Conservation (phyloP, 2,888 invertebrate species). For the Clivina fossor region DNA sequence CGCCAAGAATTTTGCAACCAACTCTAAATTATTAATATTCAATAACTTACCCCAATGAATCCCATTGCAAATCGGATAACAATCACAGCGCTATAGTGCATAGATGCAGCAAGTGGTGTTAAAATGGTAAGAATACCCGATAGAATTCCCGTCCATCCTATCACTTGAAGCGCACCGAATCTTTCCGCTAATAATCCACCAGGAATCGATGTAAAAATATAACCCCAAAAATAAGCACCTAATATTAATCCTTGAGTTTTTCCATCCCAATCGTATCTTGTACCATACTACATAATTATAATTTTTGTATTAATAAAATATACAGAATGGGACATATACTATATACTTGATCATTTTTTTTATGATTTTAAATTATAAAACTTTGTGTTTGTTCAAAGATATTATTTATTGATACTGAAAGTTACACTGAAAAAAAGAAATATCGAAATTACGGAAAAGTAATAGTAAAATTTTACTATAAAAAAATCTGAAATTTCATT, state of each 20-base stretch:
- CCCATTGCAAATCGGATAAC: constrained; percentile 63
- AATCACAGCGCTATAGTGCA: constrained; percentile 61
- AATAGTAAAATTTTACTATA: no score
- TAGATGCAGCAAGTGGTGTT: constrained; percentile 62
- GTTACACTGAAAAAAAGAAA: no score
- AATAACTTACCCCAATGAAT: constrained; percentile 62
- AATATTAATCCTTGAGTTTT: constrained; percentile 65
- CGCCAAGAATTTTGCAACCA: background rate
- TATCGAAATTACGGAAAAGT: no score
- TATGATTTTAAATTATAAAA: no score
- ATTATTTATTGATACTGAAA: no score
- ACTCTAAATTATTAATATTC: constrained; percentile 3
- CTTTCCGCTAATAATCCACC: constrained; percentile 69
- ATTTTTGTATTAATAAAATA: no score
- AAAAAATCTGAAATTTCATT: no score
- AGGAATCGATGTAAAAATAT: constrained; percentile 64
- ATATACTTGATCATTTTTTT: no score
- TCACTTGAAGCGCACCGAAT: constrained; percentile 62
- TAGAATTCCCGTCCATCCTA: constrained; percentile 57
- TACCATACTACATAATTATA: constrained; percentile 52
- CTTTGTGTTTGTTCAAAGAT: no score
- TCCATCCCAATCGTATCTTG: constrained; percentile 60
- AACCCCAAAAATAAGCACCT: constrained; percentile 72
- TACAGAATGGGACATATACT: no score
- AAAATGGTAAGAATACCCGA: constrained; percentile 62